phyloP scores from a whole-genome alignment of 2,113 vertebrate genomes.

The Rostratula benghalensis region DNA sequence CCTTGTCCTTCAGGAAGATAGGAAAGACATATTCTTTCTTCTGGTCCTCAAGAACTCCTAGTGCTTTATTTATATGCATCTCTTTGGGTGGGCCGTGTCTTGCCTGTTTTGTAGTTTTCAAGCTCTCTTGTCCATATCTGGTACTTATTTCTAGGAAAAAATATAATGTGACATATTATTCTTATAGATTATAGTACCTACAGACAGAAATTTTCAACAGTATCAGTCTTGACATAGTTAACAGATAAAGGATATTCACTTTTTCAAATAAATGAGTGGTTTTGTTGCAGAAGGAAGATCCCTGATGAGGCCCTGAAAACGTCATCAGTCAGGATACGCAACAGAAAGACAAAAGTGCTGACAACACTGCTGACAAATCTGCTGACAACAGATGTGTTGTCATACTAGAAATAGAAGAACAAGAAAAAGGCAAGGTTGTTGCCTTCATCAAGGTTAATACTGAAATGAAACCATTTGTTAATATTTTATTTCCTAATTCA shows the following conservation, averaged over 20 bases:
- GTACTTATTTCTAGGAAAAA: background rate
- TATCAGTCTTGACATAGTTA: background rate
- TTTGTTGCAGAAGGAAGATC: background rate
- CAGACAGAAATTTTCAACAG: background rate
- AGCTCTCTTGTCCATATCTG: background rate
- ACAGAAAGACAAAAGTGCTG: background rate
- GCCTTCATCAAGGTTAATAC: background rate
- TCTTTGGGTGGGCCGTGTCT: background rate
- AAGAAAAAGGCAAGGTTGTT: background rate
- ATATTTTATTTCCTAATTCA: conserved; percentile 25
- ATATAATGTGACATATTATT: background rate
- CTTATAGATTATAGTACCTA: background rate
- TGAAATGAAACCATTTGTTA: background rate
- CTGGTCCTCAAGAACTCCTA: background rate
- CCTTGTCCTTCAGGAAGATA: background rate
- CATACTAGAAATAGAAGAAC: background rate
- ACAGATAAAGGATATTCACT: background rate
- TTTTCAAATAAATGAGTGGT: background rate
- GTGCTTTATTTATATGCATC: background rate
- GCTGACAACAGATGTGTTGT: background rate
- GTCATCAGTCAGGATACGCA: background rate
- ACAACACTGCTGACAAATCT: too few relatives aligned
- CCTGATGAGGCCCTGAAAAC: background rate
- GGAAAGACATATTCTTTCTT: background rate
- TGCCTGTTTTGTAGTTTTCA: background rate